Evolutionary conservation across 2,113 vertebrate genomes (phyloP), one percentile per base, ranked within the genome.

Genomic region (Fulmarus glacialis): DNA sequence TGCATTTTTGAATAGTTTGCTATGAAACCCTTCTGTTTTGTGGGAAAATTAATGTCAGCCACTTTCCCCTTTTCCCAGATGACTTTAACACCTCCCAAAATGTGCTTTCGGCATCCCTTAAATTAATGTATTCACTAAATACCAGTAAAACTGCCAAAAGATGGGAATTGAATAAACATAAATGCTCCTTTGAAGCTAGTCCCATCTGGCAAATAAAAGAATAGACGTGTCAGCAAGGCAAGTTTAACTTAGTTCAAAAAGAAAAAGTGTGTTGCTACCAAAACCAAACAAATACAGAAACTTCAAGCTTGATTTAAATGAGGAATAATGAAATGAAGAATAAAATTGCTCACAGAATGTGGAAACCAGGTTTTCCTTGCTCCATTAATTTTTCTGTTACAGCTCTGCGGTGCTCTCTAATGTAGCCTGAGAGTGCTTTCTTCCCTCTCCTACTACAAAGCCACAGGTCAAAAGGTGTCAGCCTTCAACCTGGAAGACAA

Each of bases 111-210:
- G 23, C 19, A 67, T 87, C n/a, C 32, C 58, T 94, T 68, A 89
- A 72, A 88, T 95, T 77, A 74, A 93, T 93, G 42, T 43, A 77
- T 83, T 95, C 73, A 87, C 87, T 92, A 96, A 96, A 92, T 92
- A 87, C 26, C 32, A 93, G 60, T 82, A 91, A 94, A 95, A 78
- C 38, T 85, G 75, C 59, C 43, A 42, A 87, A 95, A 82, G 70
- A 71, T 89, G 50, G 26, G n/a, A 58, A 56, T 10, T 79, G 50
- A 87, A 95, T 88, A 92, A 95, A 85, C 52, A 86, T 60, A 97
- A 95, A 36, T 85, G 70, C 18, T 89, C 58, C 56, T 93, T 93
- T 94, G 87, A 96, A 94, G 62, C 59, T 74, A 60, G 55, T 94
- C 45, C 59, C 82, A 92, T 92, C 77, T 94, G 89, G 68, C 53